Evolutionary conservation across 2,113 vertebrate species (phyloP).

Genomic region (Centropristis striata): DNA sequence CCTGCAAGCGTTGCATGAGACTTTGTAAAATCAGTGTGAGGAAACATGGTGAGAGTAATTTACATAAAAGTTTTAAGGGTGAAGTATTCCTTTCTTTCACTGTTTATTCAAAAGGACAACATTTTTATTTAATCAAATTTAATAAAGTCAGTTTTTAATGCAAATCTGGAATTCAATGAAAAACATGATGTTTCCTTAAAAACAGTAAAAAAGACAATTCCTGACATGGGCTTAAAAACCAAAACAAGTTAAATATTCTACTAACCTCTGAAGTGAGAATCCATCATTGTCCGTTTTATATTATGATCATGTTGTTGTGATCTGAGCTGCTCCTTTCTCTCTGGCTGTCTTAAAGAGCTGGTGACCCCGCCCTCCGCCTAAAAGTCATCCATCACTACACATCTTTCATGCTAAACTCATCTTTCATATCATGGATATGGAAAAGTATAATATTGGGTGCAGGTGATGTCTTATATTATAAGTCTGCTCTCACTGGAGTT

Average conservation of each 20-base stretch:
- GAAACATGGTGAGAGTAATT: too few species aligned
- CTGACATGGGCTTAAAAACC: background rate
- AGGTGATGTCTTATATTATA: background rate
- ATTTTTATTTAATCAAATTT: background rate
- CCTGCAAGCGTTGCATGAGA: too few species aligned
- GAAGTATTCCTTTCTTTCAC: too few species aligned
- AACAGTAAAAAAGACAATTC: background rate
- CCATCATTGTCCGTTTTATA: conserved; percentile 41
- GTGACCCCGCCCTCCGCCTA: background rate
- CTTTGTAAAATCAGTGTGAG: too few species aligned
- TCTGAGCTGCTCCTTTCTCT: conserved; percentile 13
- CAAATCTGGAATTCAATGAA: background rate
- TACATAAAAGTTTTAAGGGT: too few species aligned
- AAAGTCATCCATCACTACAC: background rate
- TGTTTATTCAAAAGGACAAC: background rate
- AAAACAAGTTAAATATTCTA: conserved; percentile 16
- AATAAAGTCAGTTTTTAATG: background rate
- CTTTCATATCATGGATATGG: background rate
- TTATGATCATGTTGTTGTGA: background rate
- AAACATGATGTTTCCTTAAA: too few species aligned
- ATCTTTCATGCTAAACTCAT: background rate
- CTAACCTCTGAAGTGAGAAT: conserved; percentile 63
- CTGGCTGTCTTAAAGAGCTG: background rate
- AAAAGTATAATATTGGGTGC: background rate
- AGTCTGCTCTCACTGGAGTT: background rate